phyloP scores from a whole-genome alignment of 2,797 vertebrate species.

The Buceros bicornis region DNA sequence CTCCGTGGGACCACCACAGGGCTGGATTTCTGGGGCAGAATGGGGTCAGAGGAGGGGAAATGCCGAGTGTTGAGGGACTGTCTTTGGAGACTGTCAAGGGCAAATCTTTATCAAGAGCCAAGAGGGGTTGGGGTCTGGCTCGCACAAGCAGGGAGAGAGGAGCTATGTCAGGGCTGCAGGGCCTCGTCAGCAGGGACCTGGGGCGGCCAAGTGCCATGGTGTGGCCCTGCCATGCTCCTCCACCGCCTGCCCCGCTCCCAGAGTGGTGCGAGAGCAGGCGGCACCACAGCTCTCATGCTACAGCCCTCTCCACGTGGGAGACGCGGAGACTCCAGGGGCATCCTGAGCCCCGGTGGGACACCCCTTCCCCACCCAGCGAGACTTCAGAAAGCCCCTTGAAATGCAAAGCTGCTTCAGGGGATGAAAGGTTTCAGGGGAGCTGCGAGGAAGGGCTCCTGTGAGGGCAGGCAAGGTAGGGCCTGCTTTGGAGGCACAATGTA shows the following conservation, averaged over 20 bases:
- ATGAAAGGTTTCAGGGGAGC: conserved; percentile 64
- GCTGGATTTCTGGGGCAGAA: background rate
- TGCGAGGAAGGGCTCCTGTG: background rate
- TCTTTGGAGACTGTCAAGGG: background rate
- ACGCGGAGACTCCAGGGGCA: background rate
- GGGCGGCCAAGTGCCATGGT: accelerated
- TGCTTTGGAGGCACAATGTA: background rate
- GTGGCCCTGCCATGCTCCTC: background rate
- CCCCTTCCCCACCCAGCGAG: background rate
- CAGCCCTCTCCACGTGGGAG: background rate
- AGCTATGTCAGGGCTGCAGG: background rate
- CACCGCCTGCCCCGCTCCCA: background rate
- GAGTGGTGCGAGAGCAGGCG: accelerated
- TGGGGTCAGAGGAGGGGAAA: background rate
- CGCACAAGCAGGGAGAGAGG: accelerated
- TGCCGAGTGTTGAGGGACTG: accelerated
- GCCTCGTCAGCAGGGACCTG: background rate
- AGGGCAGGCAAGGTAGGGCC: background rate
- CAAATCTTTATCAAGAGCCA: background rate
- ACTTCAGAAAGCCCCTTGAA: background rate
- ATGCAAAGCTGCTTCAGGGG: conserved; percentile 34
- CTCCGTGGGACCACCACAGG: accelerated
- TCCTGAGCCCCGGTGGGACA: background rate
- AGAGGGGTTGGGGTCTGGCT: background rate
- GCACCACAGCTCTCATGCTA: background rate